phyloP scores from a whole-genome alignment of 2,888 invertebrate genomes.

The Ashinkailepas kermadecensis region DNA sequence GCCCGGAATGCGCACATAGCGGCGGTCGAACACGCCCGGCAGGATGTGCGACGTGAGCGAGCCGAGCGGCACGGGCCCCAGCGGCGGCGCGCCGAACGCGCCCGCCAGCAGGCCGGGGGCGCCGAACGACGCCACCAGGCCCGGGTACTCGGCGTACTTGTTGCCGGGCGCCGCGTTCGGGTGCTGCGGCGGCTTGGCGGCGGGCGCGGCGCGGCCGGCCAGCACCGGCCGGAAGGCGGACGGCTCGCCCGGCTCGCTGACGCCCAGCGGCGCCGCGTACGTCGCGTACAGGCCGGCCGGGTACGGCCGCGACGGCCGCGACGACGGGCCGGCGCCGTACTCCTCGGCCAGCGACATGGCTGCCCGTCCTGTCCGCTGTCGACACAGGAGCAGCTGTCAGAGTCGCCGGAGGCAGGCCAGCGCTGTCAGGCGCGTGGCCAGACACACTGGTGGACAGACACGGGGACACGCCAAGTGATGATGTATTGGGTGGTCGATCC shows the following conservation, averaged over 20 bases:
- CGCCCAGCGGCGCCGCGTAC: background rate
- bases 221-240: constrained; percentile 34
- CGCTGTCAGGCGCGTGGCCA: too few relatives aligned
- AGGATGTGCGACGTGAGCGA: constrained; percentile 26
- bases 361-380: too few relatives aligned
- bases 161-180: constrained; percentile 13
- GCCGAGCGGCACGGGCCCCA: constrained; percentile 25
- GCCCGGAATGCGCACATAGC: constrained; percentile 30
- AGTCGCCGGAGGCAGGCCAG: too few relatives aligned
- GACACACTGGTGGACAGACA: too few relatives aligned
- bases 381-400: too few relatives aligned
- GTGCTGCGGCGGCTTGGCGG: constrained; percentile 14
- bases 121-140: background rate
- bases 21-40: constrained; percentile 32
- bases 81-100: constrained; percentile 12
- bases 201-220: constrained; percentile 23
- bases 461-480: too few relatives aligned
- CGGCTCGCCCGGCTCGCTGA: constrained; percentile 24
- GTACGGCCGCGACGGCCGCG: constrained; percentile 19
- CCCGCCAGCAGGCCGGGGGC: background rate
- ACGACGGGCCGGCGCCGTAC: constrained; percentile 10
- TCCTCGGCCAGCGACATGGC: constrained; percentile 13
- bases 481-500: too few relatives aligned
- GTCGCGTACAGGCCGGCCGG: constrained; percentile 5
- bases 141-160: constrained; percentile 19